These are phyloP conservation scores for Bradypodion pumilum DNA, from an alignment of 2,797 vertebrate genomes.

Conservation along the genomic window DNA sequence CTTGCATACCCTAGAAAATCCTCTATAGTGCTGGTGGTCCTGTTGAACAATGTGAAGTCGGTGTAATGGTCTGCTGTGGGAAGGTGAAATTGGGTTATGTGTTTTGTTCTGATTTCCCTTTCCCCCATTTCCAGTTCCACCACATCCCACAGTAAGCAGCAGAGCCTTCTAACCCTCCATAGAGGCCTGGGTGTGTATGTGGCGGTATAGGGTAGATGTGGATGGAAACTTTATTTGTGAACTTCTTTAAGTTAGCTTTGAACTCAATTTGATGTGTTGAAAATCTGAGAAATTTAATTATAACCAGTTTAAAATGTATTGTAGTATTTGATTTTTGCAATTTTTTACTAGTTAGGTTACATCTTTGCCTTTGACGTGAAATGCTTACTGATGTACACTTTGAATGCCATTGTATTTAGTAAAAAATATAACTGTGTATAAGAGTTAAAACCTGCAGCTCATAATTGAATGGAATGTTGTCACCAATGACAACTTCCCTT, in stretches of 20 bases:
- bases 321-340: constrained; percentile 11
- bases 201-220: not conserved
- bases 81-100: not conserved
- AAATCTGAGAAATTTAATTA: constrained; percentile 1
- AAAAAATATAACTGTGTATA: constrained; percentile 32
- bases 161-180: not conserved
- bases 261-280: constrained; percentile 9
- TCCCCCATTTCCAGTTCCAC: not conserved
- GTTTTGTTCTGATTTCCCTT: not conserved
- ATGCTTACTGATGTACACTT: constrained; percentile 13
- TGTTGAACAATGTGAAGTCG: not conserved
- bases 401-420: constrained; percentile 38
- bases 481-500: constrained; percentile 32
- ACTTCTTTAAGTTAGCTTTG: not conserved
- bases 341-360: constrained; percentile 20
- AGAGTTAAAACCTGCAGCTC: constrained; percentile 29
- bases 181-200: not conserved
- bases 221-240: not conserved
- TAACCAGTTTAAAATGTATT: not conserved
- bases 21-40: not conserved
- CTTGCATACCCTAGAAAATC: not conserved
- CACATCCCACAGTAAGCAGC: not conserved
- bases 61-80: not conserved
- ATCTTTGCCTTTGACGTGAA: constrained; percentile 37
- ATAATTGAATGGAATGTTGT: constrained; percentile 36